Evolutionary conservation across 2,113 vertebrate species (phyloP).

Genomic region (Diphyllodes magnificus): DNA sequence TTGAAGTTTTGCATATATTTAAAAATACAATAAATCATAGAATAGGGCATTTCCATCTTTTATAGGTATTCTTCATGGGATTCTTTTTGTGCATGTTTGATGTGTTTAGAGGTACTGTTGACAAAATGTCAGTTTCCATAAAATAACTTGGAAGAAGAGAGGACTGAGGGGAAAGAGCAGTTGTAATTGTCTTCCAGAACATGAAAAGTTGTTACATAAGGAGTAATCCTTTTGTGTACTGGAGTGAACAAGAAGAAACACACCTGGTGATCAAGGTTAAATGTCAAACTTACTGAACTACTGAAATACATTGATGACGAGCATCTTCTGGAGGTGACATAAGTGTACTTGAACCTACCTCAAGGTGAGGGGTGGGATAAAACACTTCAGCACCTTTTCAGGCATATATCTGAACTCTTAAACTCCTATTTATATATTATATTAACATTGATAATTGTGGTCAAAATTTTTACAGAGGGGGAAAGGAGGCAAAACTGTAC

Average conservation of each 20-base stretch:
- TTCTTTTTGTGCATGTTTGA: neutral
- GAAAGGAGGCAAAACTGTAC: neutral
- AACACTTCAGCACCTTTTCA: neutral
- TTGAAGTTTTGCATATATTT: neutral
- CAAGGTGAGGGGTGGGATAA: neutral
- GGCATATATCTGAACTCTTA: neutral
- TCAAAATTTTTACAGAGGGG: neutral
- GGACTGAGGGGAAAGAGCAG: neutral
- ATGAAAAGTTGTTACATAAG: neutral
- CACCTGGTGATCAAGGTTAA: neutral
- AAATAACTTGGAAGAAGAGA: neutral
- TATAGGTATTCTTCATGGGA: neutral
- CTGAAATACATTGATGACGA: neutral
- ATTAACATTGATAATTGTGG: neutral
- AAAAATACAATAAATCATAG: neutral
- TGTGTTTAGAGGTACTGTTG: neutral
- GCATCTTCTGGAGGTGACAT: neutral
- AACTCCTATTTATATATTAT: neutral
- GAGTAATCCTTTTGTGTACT: neutral
- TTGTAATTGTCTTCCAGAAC: neutral
- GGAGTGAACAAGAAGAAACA: accelerated
- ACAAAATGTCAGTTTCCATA: neutral
- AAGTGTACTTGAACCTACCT: neutral
- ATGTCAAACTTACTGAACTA: neutral
- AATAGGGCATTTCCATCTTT: neutral